A percentile compares a stretch with the other conserved stretches of the same genome.
These are phyloP conservation scores for Amphibalanus amphitrite DNA, from an alignment of 1,140 invertebrate species.

Conservation along the genomic window DNA sequence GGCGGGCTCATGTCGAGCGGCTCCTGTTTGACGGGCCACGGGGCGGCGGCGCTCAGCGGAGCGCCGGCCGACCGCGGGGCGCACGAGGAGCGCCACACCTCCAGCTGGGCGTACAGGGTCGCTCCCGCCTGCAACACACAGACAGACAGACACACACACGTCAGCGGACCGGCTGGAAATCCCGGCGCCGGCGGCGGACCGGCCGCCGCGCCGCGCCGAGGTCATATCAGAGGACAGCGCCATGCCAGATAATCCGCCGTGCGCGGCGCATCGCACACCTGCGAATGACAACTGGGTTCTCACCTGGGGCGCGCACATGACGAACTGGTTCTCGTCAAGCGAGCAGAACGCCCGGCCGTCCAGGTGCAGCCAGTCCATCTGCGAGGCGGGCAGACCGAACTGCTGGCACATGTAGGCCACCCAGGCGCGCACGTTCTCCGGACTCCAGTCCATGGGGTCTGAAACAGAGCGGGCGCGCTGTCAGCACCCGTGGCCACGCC, in stretches of 20 bases:
- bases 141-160: too few relatives aligned
- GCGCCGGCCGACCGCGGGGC: too few relatives aligned
- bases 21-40: not conserved
- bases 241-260: too few relatives aligned
- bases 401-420: not conserved
- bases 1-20: not conserved
- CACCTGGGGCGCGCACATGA: not conserved
- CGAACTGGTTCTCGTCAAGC: not conserved
- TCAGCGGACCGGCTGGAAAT: not conserved
- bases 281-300: too few relatives aligned
- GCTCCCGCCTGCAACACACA: not conserved
- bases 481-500: too few relatives aligned
- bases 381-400: not conserved
- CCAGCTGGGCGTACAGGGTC: not conserved
- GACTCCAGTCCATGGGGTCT: not conserved
- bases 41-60: too few relatives aligned
- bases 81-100: not conserved
- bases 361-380: not conserved
- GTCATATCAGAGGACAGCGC: not conserved
- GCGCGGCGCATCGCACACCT: too few relatives aligned
- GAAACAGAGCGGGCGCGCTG: not conserved
- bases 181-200: too few relatives aligned
- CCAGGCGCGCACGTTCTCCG: not conserved
- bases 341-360: conserved; percentile 1
- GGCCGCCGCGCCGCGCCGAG: not conserved